These are phyloP conservation scores for Apoda limacodes DNA, from an alignment of 2,888 invertebrate genomes.

Conservation along the genomic window DNA sequence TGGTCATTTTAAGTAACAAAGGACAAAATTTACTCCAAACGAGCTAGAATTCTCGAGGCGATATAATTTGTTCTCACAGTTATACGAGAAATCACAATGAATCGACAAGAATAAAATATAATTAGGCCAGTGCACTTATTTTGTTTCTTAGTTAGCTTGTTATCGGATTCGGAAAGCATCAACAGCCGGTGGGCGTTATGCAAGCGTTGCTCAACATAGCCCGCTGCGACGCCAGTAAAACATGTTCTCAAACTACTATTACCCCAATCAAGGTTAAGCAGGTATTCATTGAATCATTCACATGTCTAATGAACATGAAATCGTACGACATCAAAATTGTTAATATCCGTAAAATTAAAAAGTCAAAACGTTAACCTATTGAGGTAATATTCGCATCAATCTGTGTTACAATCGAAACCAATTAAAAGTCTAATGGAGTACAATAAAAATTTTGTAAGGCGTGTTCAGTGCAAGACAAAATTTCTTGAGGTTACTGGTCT, in stretches of 20 bases:
- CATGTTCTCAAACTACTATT: neutral
- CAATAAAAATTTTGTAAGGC: slow-evolving; percentile 26
- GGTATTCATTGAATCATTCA: too few relatives aligned
- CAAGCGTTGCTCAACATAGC: neutral
- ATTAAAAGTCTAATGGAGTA: slow-evolving; percentile 37
- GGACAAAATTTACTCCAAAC: too few relatives aligned
- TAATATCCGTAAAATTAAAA: too few relatives aligned
- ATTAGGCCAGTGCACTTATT: too few relatives aligned
- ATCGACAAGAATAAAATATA: too few relatives aligned
- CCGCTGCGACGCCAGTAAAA: neutral
- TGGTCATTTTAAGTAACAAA: too few relatives aligned
- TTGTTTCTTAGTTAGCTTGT: neutral
- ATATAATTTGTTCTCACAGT: neutral
- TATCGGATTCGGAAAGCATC: neutral
- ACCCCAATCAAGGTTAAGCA: neutral
- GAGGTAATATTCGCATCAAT: slow-evolving; percentile 8
- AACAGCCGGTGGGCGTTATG: neutral
- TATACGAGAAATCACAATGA: neutral
- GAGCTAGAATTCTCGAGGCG: slow-evolving; percentile 6
- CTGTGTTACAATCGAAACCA: slow-evolving; percentile 32
- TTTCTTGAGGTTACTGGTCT: too few relatives aligned
- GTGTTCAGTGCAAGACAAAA: slow-evolving; percentile 21
- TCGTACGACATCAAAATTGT: too few relatives aligned
- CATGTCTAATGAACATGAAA: neutral
- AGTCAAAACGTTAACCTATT: neutral